Base-by-base conservation (phyloP, 2,888 invertebrate genomes). In the Pteria penguin region DNA sequence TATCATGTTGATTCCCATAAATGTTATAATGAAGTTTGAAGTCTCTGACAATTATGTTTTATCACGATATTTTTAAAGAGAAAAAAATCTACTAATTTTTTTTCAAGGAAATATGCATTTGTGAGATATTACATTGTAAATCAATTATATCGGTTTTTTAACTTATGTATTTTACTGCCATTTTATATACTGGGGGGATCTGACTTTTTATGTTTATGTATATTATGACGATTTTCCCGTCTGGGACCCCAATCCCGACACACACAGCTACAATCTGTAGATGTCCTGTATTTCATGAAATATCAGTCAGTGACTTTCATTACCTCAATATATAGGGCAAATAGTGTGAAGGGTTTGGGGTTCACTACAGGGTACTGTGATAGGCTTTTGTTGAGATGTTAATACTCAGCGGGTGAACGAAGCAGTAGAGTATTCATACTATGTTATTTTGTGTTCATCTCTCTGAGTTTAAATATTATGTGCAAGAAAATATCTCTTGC, bases 251-350 rank as follows among this genome's bases (percentile, higher is more conserved):
- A 58, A 22, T 58, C n/a, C 24, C 22, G 58, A 14, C 58, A 29
- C 32, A 29, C 65, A 36, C 27, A 32, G 33, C 45, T 36, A 65
- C 65, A 33, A 65, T 14, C 45, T 45, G 45, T 45, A 45, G 45
- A 52, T 67, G 45, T 54, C 45, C 52, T 26, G 27, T 45, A 67
- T 29, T 26, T 67, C 67, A 24, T 24, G 32, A 36, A 45, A 45
- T 45, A 45, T 45, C 45, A 45, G 45, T 45, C 45, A 36, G 26
- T 22, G 26, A 58, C 58, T 24, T 24, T 24, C 54, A 67, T 52
- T 67, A 67, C 67, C 67, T 67, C 67, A 67, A 45, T 54, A 31
- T 67, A 67, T 67, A 67, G 67, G 67, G 67, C 67, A 67, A 29
- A 67, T 45, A n/a, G 52, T 29, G 67, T 54, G 54, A 26, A 54